Conservation (phyloP, 2,888 invertebrate species). For the Dryadula phaetusa region DNA sequence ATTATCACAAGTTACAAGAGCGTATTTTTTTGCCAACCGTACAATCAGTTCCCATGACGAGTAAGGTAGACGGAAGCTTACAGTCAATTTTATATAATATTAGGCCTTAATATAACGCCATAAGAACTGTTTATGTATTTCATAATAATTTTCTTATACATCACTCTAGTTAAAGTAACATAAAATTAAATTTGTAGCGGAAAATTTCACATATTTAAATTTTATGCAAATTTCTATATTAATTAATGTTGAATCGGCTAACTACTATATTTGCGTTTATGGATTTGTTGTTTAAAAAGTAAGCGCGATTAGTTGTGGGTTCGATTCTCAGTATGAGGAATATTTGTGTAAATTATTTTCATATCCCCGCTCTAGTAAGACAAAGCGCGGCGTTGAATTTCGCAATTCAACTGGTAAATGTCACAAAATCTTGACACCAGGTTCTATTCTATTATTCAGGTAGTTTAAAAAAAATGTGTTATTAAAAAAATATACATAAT, state of each 20-base stretch:
- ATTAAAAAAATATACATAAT: too few species aligned
- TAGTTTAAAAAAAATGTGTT: too few species aligned
- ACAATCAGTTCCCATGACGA: constrained; percentile 70
- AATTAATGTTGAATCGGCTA: neutral
- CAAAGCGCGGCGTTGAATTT: too few species aligned
- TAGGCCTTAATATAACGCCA: constrained; percentile 45
- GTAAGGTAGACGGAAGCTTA: constrained; percentile 69
- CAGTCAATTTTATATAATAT: constrained; percentile 46
- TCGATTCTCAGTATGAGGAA: too few species aligned
- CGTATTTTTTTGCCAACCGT: constrained; percentile 16
- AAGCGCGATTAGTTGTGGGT: too few species aligned
- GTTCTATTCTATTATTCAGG: too few species aligned
- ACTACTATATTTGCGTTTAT: neutral
- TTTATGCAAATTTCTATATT: neutral
- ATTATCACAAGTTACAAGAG: constrained; percentile 14
- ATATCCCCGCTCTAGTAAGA: too few species aligned
- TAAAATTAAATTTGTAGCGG: neutral
- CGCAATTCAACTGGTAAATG: too few species aligned
- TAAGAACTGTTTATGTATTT: constrained; percentile 42
- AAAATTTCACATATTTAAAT: neutral
- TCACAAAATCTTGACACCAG: too few species aligned
- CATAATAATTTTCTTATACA: neutral
- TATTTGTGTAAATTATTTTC: too few species aligned
- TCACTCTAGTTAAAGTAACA: neutral
- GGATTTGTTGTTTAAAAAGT: too few species aligned